These are phyloP conservation scores for Typhlomys cinereus DNA, from an alignment of 2,113 vertebrate genomes.

Conservation along the genomic window DNA sequence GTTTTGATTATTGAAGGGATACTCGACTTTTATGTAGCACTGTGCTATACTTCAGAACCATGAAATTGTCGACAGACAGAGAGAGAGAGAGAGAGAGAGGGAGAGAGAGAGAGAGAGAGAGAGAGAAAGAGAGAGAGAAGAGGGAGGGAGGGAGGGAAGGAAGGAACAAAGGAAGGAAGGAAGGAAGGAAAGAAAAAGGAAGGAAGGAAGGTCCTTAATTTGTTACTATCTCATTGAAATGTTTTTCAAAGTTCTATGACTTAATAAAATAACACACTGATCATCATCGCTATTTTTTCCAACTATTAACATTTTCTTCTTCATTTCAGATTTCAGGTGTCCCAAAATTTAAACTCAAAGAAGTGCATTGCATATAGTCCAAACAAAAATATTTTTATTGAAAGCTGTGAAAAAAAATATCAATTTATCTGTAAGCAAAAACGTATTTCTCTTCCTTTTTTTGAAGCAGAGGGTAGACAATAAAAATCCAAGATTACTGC, in stretches of 20 bases:
- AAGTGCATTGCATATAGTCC: fast-evolving
- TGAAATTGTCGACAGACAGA: not conserved
- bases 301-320: slow-evolving; percentile 31
- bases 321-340: slow-evolving; percentile 10
- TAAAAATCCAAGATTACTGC: not conserved
- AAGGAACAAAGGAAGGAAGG: not conserved
- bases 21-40: not conserved
- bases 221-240: not conserved
- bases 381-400: fast-evolving
- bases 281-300: not conserved
- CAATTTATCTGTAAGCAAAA: slow-evolving; percentile 39
- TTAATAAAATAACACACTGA: not conserved
- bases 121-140: too few relatives aligned
- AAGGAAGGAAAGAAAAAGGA: not conserved
- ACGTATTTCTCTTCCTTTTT: not conserved
- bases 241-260: not conserved
- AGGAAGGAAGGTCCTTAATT: not conserved
- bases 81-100: too few relatives aligned
- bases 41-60: not conserved
- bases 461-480: fast-evolving
- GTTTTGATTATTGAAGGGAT: not conserved
- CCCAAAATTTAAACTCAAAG: fast-evolving
- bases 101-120: too few relatives aligned
- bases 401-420: fast-evolving
- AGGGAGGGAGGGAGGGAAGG: too few relatives aligned